Percentiles rank a stretch among this genome's conserved stretches.
Conservation (phyloP, 30 jellyfish, hydroid and myxozoan genomes). For the Chironex yamaguchii region DNA sequence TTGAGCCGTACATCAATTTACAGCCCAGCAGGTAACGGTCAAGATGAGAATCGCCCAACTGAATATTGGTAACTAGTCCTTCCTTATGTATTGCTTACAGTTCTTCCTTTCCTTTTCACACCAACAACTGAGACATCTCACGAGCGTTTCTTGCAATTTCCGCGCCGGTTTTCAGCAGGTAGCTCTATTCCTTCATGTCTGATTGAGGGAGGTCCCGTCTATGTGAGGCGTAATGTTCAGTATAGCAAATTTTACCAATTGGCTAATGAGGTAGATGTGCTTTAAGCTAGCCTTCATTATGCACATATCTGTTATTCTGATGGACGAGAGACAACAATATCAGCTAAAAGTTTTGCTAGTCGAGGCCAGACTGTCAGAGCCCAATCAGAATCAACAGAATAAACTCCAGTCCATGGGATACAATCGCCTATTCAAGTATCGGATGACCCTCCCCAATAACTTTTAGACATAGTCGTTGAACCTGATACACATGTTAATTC, state of each 20-base stretch:
- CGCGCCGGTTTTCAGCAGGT: too few relatives aligned
- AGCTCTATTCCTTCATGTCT: not conserved
- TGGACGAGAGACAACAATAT: not conserved
- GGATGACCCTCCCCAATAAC: too few relatives aligned
- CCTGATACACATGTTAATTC: slow-evolving; percentile 7
- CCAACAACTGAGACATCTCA: slow-evolving; percentile 66
- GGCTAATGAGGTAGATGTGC: not conserved
- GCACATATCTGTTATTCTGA: not conserved
- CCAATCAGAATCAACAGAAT: too few relatives aligned
- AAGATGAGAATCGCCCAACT: slow-evolving; percentile 56
- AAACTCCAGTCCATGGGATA: too few relatives aligned
- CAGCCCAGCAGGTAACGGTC: too few relatives aligned
- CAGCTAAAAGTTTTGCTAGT: not conserved
- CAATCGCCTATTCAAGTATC: too few relatives aligned
- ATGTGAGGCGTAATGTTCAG: not conserved
- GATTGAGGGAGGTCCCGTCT: not conserved
- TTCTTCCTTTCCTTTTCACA: slow-evolving; percentile 27
- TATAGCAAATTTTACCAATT: not conserved
- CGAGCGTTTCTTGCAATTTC: too few relatives aligned
- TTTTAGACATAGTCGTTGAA: not conserved
- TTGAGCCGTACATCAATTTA: too few relatives aligned
- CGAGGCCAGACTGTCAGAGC: too few relatives aligned
- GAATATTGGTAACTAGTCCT: slow-evolving; percentile 55
- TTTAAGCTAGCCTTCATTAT: not conserved
- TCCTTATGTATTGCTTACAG: slow-evolving; percentile 55